Evolutionary conservation across 2,797 vertebrate species (phyloP).

Genomic region (Syndactyla subalaris): DNA sequence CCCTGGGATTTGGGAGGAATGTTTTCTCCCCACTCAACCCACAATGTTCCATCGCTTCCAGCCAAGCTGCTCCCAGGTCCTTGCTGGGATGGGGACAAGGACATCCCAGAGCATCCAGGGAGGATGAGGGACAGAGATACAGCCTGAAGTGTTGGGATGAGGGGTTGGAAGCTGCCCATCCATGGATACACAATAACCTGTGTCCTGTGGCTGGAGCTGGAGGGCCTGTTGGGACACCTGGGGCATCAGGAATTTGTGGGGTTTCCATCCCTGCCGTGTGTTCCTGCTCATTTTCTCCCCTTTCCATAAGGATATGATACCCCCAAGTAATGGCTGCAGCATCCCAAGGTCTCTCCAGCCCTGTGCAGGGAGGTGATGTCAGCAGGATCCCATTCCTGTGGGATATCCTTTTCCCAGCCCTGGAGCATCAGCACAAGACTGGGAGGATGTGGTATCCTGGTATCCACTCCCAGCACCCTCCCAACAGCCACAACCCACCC

Average conservation of each 20-base stretch:
- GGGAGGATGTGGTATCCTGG: not conserved
- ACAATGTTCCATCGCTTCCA: fast-evolving
- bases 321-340: fast-evolving
- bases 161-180: fast-evolving
- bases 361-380: fast-evolving
- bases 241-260: fast-evolving
- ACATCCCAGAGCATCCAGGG: fast-evolving
- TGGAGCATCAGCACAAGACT: fast-evolving
- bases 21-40: not conserved
- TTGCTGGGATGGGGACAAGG: not conserved
- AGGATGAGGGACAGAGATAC: not conserved
- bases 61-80: not conserved
- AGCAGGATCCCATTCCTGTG: fast-evolving
- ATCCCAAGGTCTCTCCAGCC: not conserved
- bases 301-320: not conserved
- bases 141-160: fast-evolving
- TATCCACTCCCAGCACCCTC: not conserved
- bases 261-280: fast-evolving
- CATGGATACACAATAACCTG: fast-evolving
- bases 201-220: fast-evolving
- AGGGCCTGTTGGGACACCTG: fast-evolving
- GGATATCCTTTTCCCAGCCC: not conserved
- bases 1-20: fast-evolving
- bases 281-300: not conserved
- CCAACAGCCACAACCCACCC: fast-evolving